Evolutionary conservation across 2,888 invertebrate species (phyloP).

Genomic region (Plagodis dolabraria): DNA sequence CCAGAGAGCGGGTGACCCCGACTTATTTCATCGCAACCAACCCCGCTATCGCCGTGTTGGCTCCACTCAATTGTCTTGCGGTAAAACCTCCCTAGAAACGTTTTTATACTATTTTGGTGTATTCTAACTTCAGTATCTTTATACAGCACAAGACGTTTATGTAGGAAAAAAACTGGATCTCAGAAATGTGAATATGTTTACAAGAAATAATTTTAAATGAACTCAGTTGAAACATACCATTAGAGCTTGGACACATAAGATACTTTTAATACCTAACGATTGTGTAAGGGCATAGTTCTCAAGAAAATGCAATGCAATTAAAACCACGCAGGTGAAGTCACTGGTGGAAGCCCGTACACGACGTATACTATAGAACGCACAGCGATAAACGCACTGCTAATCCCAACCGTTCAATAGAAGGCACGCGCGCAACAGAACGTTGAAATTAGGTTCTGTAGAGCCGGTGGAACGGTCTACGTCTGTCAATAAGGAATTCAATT

Average conservation of each 20-base stretch:
- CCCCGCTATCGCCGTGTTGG: constrained; percentile 61
- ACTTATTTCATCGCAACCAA: constrained; percentile 73
- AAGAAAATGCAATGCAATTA: too few species aligned
- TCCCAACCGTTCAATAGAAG: constrained; percentile 60
- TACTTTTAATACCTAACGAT: too few species aligned
- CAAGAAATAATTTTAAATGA: too few species aligned
- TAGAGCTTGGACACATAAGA: too few species aligned
- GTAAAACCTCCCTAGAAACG: constrained; percentile 41
- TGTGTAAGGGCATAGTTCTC: too few species aligned
- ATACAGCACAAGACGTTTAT: too few species aligned
- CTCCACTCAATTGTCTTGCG: constrained; percentile 72
- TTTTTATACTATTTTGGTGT: not conserved
- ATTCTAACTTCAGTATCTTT: not conserved
- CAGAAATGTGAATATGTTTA: too few species aligned
- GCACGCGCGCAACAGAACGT: constrained; percentile 61
- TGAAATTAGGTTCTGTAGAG: constrained; percentile 2
- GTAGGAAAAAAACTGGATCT: too few species aligned
- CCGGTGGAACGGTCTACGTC: not conserved
- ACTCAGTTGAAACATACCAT: too few species aligned
- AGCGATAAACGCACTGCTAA: constrained; percentile 72
- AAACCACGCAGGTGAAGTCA: too few species aligned
- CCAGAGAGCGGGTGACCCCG: constrained; percentile 66
- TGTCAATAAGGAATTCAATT: too few species aligned
- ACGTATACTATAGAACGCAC: constrained; percentile 29
- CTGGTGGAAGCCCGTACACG: too few species aligned